Conservation (phyloP, 2,888 invertebrate species). For the Erebia epiphron region DNA sequence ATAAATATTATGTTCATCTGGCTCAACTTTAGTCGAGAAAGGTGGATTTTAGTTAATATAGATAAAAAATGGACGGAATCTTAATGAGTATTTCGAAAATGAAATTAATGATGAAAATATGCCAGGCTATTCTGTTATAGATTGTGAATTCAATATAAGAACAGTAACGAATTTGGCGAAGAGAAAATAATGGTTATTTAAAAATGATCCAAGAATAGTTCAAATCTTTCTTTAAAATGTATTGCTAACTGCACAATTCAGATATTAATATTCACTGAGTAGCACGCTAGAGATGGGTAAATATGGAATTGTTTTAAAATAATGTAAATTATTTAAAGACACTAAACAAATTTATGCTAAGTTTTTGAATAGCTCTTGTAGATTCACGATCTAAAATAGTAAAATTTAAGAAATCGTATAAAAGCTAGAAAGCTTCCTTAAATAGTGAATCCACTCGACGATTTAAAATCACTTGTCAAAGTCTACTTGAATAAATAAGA, state of each 20-base stretch:
- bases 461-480: too few relatives aligned
- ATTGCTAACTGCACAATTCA: background rate
- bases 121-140: conserved; percentile 10
- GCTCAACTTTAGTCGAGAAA: conserved; percentile 34
- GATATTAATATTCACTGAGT: background rate
- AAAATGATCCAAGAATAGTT: background rate
- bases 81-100: conserved; percentile 19
- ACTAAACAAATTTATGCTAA: too few relatives aligned
- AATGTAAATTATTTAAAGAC: background rate
- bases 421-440: background rate
- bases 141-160: conserved; percentile 13
- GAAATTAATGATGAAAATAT: background rate
- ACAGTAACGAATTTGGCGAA: background rate
- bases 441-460: too few relatives aligned
- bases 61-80: conserved; percentile 13
- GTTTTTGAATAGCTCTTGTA: background rate
- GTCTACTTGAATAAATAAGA: too few relatives aligned
- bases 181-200: background rate
- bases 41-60: conserved; percentile 39
- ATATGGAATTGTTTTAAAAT: background rate
- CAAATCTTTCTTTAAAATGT: background rate
- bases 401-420: background rate
- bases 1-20: conserved; percentile 38
- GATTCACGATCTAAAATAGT: background rate
- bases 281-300: background rate